Evolutionary conservation across 2,113 vertebrate genomes (phyloP).

Genomic region (Mus pahari): DNA sequence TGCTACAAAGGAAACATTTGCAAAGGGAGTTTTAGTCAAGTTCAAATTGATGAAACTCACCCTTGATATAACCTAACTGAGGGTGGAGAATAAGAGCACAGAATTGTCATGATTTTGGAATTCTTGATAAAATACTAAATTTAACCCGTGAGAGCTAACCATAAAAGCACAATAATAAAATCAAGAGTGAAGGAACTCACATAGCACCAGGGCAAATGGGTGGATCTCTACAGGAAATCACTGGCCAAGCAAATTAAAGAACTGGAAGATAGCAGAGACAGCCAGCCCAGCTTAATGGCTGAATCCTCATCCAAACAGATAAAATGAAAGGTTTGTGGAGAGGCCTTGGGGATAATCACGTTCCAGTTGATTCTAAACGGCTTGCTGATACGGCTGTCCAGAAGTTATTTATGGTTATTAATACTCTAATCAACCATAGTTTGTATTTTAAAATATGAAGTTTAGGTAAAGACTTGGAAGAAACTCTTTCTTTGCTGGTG

Average conservation of each 20-base stretch:
- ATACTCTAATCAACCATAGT: neutral
- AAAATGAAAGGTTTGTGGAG: neutral
- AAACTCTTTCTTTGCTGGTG: neutral
- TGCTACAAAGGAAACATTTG: neutral
- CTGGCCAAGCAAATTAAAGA: neutral
- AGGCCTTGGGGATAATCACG: neutral
- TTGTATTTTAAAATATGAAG: constrained; percentile 47
- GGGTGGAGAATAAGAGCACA: neutral
- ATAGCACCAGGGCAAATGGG: neutral
- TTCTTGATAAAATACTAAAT: constrained; percentile 3
- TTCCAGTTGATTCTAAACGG: neutral
- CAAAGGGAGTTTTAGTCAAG: neutral
- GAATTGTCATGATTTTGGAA: constrained; percentile 20
- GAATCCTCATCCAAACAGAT: constrained; percentile 11
- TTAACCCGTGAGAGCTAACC: neutral
- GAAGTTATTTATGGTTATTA: constrained; percentile 7
- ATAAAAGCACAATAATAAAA: neutral
- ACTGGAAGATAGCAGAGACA: neutral
- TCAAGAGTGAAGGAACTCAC: neutral
- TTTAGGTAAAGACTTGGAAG: neutral
- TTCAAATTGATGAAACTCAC: neutral
- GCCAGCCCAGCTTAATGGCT: too few species aligned
- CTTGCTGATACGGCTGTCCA: neutral
- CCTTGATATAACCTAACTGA: neutral
- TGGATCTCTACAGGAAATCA: neutral